Percentiles rank a stretch among this genome's conserved stretches.
Evolutionary conservation across 2,797 vertebrate genomes (phyloP).

Genomic region (Lagodon rhomboides): DNA sequence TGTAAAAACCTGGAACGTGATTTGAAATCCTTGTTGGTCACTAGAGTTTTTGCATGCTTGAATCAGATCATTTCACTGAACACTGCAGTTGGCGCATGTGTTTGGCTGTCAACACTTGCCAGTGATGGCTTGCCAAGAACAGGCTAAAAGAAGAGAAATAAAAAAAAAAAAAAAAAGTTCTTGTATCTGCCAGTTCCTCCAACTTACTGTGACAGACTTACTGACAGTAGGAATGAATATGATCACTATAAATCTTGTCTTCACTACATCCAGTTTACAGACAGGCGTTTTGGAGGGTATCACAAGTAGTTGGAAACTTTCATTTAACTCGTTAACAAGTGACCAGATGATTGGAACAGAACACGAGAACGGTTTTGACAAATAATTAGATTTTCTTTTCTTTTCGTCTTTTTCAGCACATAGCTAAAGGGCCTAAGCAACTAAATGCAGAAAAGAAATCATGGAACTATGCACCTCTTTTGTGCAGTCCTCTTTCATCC

Average conservation of each 20-base stretch:
- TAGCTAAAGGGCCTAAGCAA: neutral
- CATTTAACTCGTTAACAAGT: neutral
- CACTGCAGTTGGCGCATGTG: neutral
- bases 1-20: conserved; percentile 12
- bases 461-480: neutral
- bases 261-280: neutral
- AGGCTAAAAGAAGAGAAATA: neutral
- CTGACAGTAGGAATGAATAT: neutral
- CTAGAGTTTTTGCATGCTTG: neutral
- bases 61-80: neutral
- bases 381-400: neutral
- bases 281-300: neutral
- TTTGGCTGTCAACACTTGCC: neutral
- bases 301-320: neutral
- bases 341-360: neutral
- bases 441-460: neutral
- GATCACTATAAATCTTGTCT: neutral
- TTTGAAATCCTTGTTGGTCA: conserved; percentile 14
- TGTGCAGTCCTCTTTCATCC: neutral
- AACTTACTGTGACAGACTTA: neutral
- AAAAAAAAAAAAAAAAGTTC: neutral
- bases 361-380: neutral
- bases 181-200: neutral
- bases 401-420: neutral
- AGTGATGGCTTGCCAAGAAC: neutral